A percentile compares a stretch with the other conserved stretches of the same genome.
These are phyloP conservation scores for Streblospio benedicti DNA, from an alignment of 1,140 invertebrate species.

Conservation along the genomic window DNA sequence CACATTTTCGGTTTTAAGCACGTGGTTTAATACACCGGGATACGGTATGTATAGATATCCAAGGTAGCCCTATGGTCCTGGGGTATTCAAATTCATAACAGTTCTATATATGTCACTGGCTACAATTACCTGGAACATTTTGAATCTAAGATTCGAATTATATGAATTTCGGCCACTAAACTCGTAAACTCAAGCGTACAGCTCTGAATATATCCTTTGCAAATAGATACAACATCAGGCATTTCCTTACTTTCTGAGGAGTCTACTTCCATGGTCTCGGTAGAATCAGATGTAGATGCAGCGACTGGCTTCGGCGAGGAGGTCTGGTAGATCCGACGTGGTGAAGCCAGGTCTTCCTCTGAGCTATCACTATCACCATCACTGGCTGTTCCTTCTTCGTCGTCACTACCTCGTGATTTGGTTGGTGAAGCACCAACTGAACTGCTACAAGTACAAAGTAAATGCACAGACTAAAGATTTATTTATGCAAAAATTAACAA, in stretches of 20 bases:
- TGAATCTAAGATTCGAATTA: no score
- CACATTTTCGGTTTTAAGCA: no score
- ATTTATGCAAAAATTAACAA: neutral
- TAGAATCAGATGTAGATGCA: neutral
- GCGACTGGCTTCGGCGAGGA: constrained; percentile 2
- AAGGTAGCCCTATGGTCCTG: no score
- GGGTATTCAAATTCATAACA: no score
- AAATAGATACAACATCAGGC: neutral
- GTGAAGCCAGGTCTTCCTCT: constrained; percentile 43
- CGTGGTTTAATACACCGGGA: no score
- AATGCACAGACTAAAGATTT: neutral
- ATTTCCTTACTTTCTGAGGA: constrained; percentile 45
- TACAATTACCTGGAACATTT: no score
- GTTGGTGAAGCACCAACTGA: neutral
- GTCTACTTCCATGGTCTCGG: constrained; percentile 50
- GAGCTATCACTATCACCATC: constrained; percentile 28
- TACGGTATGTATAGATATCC: no score
- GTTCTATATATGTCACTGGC: no score
- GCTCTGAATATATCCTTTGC: neutral
- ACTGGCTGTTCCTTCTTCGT: neutral
- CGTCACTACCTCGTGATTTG: neutral
- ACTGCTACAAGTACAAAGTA: neutral
- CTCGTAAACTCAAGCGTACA: no score
- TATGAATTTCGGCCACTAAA: no score
- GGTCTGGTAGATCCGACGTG: constrained; percentile 34